These are phyloP conservation scores for Hydroisotoma schaefferi DNA, from an alignment of 2,888 invertebrate species.

Conservation along the genomic window DNA sequence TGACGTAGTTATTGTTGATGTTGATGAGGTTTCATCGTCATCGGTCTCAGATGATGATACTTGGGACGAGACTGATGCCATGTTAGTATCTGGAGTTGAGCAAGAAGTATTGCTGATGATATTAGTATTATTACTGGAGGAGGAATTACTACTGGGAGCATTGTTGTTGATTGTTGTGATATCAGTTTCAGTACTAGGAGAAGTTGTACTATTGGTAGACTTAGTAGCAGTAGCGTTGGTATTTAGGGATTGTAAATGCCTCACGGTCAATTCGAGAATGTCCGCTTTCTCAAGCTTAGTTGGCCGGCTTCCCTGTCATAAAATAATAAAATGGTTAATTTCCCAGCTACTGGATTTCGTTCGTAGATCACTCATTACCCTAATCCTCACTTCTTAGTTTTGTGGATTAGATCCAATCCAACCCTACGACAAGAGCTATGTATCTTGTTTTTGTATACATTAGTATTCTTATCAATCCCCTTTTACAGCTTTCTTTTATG, in stretches of 20 bases:
- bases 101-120: conserved; percentile 7
- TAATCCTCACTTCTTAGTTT: neutral
- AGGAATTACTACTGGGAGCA: no score
- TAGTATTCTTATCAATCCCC: no score
- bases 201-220: conserved; percentile 4
- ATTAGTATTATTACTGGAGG: conserved; percentile 1
- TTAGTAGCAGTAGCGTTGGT: conserved; percentile 10
- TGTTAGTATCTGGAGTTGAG: conserved; percentile 16
- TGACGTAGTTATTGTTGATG: conserved; percentile 6
- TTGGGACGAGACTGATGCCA: conserved; percentile 25
- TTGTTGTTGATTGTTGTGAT: no score
- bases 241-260: conserved; percentile 59
- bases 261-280: conserved; percentile 63
- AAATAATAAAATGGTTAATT: conserved; percentile 19
- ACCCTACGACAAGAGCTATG: no score
- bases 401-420: no score
- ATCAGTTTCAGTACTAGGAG: conserved; percentile 12
- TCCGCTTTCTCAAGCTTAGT: conserved; percentile 65
- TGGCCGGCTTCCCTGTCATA: conserved; percentile 53
- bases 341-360: conserved; percentile 4
- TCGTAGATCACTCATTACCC: conserved; percentile 4
- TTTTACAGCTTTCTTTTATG: conserved; percentile 11
- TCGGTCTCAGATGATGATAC: conserved; percentile 32
- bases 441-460: no score
- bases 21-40: conserved; percentile 24